phyloP scores from a whole-genome alignment of 2,113 vertebrate genomes.

The Cyphomyrus discorhynchus region DNA sequence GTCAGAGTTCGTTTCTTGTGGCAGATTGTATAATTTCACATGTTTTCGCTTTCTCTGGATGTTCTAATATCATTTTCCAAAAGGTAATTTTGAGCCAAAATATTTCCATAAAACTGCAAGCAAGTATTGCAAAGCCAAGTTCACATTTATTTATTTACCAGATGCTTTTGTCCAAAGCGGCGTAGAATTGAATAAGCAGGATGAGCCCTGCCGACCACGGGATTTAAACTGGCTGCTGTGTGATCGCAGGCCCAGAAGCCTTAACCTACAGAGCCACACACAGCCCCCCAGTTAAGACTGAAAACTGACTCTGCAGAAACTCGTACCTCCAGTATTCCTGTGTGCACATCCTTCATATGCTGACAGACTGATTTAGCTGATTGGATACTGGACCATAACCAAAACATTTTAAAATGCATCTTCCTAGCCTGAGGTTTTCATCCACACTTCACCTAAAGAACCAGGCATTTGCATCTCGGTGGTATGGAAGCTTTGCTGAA shows the following conservation, averaged over 20 bases:
- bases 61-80: not conserved
- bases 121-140: not conserved
- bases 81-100: not conserved
- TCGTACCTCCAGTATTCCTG: not conserved
- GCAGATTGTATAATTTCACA: not conserved
- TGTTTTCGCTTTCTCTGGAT: not conserved
- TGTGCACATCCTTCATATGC: not conserved
- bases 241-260: not conserved
- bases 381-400: not conserved
- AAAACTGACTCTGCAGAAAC: not conserved
- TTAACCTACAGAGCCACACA: not conserved
- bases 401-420: not conserved
- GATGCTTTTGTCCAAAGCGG: not conserved
- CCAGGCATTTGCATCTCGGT: not conserved
- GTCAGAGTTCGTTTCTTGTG: not conserved
- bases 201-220: not conserved
- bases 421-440: not conserved
- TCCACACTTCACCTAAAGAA: not conserved
- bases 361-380: not conserved
- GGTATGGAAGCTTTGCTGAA: not conserved
- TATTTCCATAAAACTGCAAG: not conserved
- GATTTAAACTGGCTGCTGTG: not conserved
- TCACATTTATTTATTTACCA: not conserved
- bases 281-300: not conserved
- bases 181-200: not conserved